Percentiles rank a stretch among this genome's conserved stretches.
Evolutionary conservation across 1,140 invertebrate genomes (phyloP).

Genomic region (Meloidogyne floridensis): DNA sequence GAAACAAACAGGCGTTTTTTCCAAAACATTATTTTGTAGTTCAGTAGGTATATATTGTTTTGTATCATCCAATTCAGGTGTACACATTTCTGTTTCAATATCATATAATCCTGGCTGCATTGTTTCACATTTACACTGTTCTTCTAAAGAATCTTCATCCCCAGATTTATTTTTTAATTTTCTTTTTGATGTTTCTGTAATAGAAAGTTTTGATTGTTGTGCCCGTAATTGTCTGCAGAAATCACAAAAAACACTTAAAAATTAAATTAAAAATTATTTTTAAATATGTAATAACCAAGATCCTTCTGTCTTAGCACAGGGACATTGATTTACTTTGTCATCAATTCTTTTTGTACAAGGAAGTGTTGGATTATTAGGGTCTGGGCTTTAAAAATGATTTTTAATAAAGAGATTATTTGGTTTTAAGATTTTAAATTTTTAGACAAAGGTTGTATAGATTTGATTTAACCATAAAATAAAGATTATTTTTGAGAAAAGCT

Average conservation of each 20-base stretch:
- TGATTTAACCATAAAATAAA: too few relatives aligned
- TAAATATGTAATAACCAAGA: constrained; percentile 52
- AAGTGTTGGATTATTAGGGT: constrained; percentile 64
- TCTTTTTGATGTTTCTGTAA: constrained; percentile 40
- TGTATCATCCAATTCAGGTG: constrained; percentile 65
- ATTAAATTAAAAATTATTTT: background rate
- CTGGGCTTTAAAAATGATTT: constrained; percentile 39
- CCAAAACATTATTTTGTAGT: constrained; percentile 64
- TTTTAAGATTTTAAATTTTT: background rate
- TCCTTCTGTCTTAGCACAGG: constrained; percentile 64
- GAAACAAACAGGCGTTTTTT: constrained; percentile 59
- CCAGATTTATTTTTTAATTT: background rate
- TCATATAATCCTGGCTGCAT: constrained; percentile 63
- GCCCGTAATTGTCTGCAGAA: constrained; percentile 65
- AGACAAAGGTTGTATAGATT: too few relatives aligned
- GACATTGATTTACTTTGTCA: constrained; percentile 65
- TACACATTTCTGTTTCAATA: constrained; percentile 66
- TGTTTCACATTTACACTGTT: constrained; percentile 52
- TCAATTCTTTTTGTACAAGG: constrained; percentile 65
- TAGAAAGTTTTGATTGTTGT: constrained; percentile 49
- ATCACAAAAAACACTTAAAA: constrained; percentile 63
- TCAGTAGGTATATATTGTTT: constrained; percentile 65
- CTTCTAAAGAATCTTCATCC: constrained; percentile 41
- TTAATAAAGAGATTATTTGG: background rate
- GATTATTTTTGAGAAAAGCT: too few relatives aligned